Conservation (phyloP, 2,113 vertebrate genomes). For the Picathartes gymnocephalus region DNA sequence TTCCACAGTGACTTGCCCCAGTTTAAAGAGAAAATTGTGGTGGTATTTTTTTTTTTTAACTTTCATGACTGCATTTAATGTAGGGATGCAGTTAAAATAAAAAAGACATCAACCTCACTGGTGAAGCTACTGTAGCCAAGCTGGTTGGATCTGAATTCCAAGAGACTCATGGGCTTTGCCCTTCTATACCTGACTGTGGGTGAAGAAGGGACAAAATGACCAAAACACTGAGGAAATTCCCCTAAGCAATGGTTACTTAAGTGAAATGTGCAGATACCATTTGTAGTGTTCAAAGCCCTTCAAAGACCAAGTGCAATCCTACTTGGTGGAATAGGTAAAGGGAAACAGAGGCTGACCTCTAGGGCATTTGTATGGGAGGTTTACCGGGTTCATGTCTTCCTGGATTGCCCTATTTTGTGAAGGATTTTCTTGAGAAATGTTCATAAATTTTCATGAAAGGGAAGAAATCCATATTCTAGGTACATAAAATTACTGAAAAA, state of each 20-base stretch:
- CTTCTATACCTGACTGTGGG: not conserved
- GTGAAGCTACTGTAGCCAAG: not conserved
- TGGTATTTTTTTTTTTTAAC: too few relatives aligned
- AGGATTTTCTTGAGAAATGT: not conserved
- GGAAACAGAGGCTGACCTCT: not conserved
- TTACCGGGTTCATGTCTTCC: not conserved
- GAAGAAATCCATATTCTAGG: not conserved
- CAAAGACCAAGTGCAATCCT: not conserved
- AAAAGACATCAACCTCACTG: not conserved
- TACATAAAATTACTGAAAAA: not conserved
- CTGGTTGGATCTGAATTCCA: not conserved
- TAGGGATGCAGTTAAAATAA: not conserved
- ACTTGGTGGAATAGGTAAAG: not conserved
- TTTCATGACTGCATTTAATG: not conserved
- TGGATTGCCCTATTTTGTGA: not conserved
- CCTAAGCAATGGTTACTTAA: not conserved
- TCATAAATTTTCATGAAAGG: not conserved
- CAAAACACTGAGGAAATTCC: not conserved
- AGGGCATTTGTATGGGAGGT: not conserved
- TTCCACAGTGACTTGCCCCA: not conserved
- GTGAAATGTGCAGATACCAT: not conserved
- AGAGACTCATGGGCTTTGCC: not conserved
- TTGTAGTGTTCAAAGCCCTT: not conserved
- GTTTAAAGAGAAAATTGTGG: not conserved
- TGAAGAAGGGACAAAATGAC: not conserved